Evolutionary conservation across 2,113 vertebrate genomes (phyloP).

Genomic region (Laticauda colubrina): DNA sequence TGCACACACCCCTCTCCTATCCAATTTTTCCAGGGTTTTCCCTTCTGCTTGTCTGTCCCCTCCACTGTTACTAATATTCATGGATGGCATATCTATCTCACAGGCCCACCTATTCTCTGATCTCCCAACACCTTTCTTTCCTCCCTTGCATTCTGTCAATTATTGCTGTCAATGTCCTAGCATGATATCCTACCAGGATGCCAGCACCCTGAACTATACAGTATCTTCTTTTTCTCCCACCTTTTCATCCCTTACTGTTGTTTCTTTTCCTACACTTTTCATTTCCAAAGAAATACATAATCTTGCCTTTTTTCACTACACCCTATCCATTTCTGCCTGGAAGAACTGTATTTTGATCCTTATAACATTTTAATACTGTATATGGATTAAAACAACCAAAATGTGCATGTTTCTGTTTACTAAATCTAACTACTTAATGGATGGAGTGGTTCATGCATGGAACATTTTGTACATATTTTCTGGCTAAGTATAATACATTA

Average conservation of each 20-base stretch:
- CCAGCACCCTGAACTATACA: not conserved
- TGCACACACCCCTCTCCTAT: not conserved
- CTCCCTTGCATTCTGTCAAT: not conserved
- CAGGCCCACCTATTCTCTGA: not conserved
- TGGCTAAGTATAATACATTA: not conserved
- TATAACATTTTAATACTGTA: not conserved
- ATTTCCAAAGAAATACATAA: not conserved
- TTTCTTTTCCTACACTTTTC: not conserved
- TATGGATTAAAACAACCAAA: not conserved
- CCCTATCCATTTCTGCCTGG: not conserved
- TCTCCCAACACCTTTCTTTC: not conserved
- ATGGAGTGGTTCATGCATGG: not conserved
- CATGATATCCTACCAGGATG: not conserved
- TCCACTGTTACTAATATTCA: not conserved
- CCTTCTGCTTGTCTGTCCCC: not conserved
- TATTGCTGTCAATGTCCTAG: not conserved
- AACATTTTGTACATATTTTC: not conserved
- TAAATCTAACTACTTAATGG: not conserved
- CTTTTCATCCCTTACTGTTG: not conserved
- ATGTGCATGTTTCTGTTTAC: not conserved
- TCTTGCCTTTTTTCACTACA: not conserved
- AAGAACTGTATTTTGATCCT: not conserved
- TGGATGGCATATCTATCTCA: not conserved
- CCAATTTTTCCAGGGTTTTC: not conserved
- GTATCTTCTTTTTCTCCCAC: not conserved